Evolutionary conservation across 1,140 invertebrate species (phyloP).

Genomic region (Arctopsyche grandis): DNA sequence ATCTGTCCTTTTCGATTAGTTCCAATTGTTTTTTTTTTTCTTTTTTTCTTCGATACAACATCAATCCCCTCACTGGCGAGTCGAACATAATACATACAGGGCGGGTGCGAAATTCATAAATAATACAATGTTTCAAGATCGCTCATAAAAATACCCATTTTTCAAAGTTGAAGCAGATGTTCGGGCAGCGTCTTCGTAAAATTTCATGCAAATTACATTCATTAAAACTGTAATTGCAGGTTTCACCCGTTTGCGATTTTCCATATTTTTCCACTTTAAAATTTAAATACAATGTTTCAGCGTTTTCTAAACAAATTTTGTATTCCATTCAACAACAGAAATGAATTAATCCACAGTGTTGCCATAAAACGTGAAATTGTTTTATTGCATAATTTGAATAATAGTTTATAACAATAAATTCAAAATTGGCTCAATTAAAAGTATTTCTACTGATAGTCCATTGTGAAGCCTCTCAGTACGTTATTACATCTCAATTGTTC

Average conservation of each 20-base stretch:
- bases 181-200: neutral
- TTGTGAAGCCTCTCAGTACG: conserved; percentile 20
- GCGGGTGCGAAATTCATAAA: too few species aligned
- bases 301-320: neutral
- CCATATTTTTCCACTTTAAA: too few species aligned
- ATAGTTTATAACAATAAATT: conserved; percentile 35
- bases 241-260: neutral
- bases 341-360: conserved; percentile 34
- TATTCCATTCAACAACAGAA: neutral
- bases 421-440: conserved; percentile 47
- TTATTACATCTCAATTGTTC: conserved; percentile 19
- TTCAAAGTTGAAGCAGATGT: neutral
- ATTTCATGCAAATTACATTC: neutral
- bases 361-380: conserved; percentile 46
- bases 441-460: conserved; percentile 26
- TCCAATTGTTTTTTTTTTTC: conserved; percentile 1
- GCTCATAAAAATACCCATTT: neutral
- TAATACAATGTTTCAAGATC: too few species aligned
- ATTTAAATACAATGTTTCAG: neutral
- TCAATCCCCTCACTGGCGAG: neutral
- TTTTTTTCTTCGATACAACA: neutral
- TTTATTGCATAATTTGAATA: conserved; percentile 48
- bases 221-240: neutral
- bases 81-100: neutral
- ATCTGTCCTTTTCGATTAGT: conserved; percentile 27